phyloP scores from a whole-genome alignment of 2,888 invertebrate species.

The Dione vanillae region DNA sequence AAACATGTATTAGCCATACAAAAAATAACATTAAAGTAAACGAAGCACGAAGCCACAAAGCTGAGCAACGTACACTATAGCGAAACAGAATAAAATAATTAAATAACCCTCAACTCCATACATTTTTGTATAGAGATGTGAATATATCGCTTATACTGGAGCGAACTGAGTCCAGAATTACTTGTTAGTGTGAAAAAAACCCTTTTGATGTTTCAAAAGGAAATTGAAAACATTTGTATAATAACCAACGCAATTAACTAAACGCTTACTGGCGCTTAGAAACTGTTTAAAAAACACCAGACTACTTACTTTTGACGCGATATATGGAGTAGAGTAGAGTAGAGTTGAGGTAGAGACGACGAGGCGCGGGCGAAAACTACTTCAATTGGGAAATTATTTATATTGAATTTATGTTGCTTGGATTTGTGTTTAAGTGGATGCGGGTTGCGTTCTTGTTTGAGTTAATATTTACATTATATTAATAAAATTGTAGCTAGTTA shows the following conservation, averaged over 20 bases:
- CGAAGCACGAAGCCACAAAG: conserved; percentile 18
- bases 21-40: background rate
- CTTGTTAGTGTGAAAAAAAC: conserved; percentile 31
- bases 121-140: conserved; percentile 3
- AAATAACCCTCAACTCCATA: background rate
- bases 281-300: conserved; percentile 51
- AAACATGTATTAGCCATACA: background rate
- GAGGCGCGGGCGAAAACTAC: background rate
- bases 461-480: background rate
- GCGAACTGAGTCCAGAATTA: conserved; percentile 32
- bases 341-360: background rate
- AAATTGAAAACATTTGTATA: conserved; percentile 68
- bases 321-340: conserved; percentile 17
- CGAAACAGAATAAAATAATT: conserved; percentile 22
- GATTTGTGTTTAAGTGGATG: background rate
- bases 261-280: conserved; percentile 42
- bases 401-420: background rate
- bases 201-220: conserved; percentile 68
- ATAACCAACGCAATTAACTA: conserved; percentile 54
- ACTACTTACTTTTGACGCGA: conserved; percentile 44
- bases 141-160: conserved; percentile 22
- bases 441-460: background rate
- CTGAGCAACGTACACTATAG: conserved; percentile 12
- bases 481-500: too few species aligned
- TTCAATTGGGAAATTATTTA: background rate